Percentiles rank a stretch among this genome's conserved stretches.
phyloP scores from a whole-genome alignment of 1,140 invertebrate species.

The Dendrolimus punctatus region DNA sequence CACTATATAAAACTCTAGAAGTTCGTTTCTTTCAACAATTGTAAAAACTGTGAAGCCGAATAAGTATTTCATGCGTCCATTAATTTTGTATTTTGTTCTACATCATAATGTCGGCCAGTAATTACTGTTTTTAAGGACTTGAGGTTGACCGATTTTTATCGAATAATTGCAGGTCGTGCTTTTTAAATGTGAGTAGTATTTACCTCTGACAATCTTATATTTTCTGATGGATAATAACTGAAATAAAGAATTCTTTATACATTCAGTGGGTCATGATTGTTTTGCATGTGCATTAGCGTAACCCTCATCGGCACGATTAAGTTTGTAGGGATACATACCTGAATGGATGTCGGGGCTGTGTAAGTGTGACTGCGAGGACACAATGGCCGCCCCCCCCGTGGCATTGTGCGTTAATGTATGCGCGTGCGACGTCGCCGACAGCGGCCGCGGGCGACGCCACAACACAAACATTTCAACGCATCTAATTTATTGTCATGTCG shows the following conservation, averaged over 20 bases:
- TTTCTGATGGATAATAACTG: too few relatives aligned
- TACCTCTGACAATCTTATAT: too few relatives aligned
- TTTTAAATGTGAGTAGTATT: conserved; percentile 17
- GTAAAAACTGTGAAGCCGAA: too few relatives aligned
- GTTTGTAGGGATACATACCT: conserved; percentile 9
- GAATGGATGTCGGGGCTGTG: conserved; percentile 16
- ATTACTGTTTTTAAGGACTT: conserved; percentile 2
- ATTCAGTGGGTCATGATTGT: too few relatives aligned
- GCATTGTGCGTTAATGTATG: conserved; percentile 66
- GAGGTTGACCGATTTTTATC: conserved; percentile 50
- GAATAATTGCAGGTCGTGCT: conserved; percentile 57
- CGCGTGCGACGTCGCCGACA: conserved; percentile 46
- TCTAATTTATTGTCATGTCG: conserved; percentile 67
- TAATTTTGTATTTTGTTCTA: background rate
- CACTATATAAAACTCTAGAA: too few relatives aligned
- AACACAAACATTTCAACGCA: conserved; percentile 71
- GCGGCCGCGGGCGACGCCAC: conserved; percentile 40
- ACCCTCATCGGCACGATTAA: too few relatives aligned
- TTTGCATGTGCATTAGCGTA: too few relatives aligned
- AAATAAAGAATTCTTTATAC: too few relatives aligned
- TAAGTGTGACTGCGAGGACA: conserved; percentile 36
- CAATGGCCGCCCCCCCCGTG: conserved; percentile 57
- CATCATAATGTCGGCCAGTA: background rate
- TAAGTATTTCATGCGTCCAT: background rate
- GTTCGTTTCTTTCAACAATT: too few relatives aligned